phyloP scores from a whole-genome alignment of 2,113 vertebrate species.

The Arenaria interpres region DNA sequence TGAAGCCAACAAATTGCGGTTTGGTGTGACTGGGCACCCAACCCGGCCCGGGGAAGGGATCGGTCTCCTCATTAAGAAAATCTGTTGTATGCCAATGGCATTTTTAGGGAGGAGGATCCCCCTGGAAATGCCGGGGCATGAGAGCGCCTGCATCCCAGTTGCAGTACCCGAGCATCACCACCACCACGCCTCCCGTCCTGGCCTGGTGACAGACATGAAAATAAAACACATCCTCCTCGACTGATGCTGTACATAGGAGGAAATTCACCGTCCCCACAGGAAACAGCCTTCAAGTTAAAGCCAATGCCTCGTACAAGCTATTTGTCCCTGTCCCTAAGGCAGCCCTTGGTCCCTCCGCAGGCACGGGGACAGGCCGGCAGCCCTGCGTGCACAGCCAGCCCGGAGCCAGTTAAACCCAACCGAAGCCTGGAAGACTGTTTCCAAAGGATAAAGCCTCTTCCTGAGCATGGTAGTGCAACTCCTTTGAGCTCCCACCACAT shows the following conservation, averaged over 20 bases:
- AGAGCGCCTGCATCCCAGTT: neutral
- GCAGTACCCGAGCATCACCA: neutral
- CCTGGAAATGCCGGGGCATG: neutral
- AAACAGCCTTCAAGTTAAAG: neutral
- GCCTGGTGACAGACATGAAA: neutral
- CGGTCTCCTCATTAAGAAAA: neutral
- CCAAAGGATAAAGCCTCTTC: neutral
- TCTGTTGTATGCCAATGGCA: rapidly evolving
- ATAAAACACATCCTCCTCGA: neutral
- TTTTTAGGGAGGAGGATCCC: neutral
- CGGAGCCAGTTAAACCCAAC: neutral
- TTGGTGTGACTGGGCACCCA: neutral
- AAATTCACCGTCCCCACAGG: neutral
- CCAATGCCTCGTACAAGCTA: neutral
- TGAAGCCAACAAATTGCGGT: neutral
- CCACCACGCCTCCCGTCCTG: neutral
- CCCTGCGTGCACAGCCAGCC: neutral
- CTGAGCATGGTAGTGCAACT: neutral
- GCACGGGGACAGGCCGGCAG: neutral
- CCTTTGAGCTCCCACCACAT: neutral
- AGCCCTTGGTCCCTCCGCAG: neutral
- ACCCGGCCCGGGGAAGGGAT: neutral
- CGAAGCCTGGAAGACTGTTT: neutral
- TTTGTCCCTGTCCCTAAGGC: neutral
- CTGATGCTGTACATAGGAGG: neutral